Base-by-base conservation (phyloP, 2,888 invertebrate genomes). In the Pharmacophagus antenor region DNA sequence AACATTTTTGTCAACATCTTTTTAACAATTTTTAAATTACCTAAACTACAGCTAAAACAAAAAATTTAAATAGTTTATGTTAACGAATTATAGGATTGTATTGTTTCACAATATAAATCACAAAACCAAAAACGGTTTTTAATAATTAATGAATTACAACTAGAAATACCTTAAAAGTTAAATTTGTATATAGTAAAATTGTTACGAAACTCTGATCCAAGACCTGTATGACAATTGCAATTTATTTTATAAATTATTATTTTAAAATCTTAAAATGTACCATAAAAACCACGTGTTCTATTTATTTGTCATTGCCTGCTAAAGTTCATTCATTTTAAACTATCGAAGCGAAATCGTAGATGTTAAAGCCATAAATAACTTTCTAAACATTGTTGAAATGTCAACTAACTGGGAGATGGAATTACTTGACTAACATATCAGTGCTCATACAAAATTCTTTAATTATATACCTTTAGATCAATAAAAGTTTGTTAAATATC, bases 381-480 rank as follows among this genome's bases (percentile, higher is more conserved):
- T 88, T 88, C 85, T 79, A 73, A 80, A 61, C 79, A 75, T 84
- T 80, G 75, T 79, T 82, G 79, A 83, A 76, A 84, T 85, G 78
- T 80, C 47, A 70, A 85, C 88, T 88, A 88, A 88, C 68, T 77
- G 87, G 88, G 88, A 80, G 79, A 80, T 85, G 88, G 88, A 81
- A 74, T 81, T 80, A 71, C 58, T 70, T 77, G 75, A 86, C 86
- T 86, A 85, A 86, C 86, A 71, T 64, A 55, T 60, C 59, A 77
- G 72, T 75, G 77, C 71, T 64, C 72, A 72, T 68, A 71, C 69
- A 73, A 74, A 65, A 67, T 65, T 64, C 57, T 55, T 55, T 15
- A 37, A 50, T 51, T 21, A 53, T 23, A 17, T 42, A 51, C 37
- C 37, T 37, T 49, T 18, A 49, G 27, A 49, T 49, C 23, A 49